Conservation (phyloP, 2,113 vertebrate species). For the Daboia siamensis region DNA sequence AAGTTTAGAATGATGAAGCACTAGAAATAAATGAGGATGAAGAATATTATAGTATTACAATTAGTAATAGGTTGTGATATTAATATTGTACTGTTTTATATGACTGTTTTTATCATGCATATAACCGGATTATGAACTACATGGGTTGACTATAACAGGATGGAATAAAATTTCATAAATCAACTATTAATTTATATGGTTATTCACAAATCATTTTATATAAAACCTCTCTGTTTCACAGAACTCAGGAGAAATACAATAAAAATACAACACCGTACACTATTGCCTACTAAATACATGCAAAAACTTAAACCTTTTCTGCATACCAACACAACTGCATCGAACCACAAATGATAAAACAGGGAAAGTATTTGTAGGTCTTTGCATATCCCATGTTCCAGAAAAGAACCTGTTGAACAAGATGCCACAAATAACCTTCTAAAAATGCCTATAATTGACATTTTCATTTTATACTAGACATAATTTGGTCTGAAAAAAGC, state of each 20-base stretch:
- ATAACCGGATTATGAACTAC: not conserved
- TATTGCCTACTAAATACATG: not conserved
- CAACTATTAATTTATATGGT: not conserved
- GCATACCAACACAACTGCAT: not conserved
- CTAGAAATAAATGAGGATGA: not conserved
- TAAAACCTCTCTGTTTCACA: not conserved
- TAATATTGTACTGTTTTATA: not conserved
- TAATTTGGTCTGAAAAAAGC: not conserved
- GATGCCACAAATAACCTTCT: not conserved
- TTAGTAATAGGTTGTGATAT: not conserved
- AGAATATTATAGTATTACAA: not conserved
- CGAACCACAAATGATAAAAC: not conserved
- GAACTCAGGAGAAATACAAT: not conserved
- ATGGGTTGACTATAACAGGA: not conserved
- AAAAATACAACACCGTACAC: not conserved
- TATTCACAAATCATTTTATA: not conserved
- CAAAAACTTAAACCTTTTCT: not conserved
- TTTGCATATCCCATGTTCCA: not conserved
- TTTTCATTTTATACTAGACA: not conserved
- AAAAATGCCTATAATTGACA: not conserved
- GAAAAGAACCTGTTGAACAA: not conserved
- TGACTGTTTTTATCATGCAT: not conserved
- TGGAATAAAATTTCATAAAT: not conserved
- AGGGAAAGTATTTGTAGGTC: not conserved
- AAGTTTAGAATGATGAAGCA: not conserved